Evolutionary conservation across 37 sponge, comb jelly and placozoan species (phyloP).

Genomic region (Theonella swinhoei): DNA sequence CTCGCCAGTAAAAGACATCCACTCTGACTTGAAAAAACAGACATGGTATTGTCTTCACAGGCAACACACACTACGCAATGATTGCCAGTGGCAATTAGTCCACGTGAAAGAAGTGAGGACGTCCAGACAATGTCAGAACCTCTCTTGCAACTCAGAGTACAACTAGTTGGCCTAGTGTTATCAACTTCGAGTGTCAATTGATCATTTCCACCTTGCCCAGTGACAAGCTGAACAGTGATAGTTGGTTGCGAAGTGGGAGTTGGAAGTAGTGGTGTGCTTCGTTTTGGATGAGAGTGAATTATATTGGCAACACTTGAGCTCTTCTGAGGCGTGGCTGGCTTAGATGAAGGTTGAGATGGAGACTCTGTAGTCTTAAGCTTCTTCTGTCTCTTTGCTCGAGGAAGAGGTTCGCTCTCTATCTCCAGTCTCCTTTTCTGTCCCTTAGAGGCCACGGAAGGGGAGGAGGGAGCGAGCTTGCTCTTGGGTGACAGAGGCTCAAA

Average conservation of each 20-base stretch:
- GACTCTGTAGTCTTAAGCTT: not conserved
- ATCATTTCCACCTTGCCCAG: not conserved
- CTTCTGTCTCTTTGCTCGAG: conserved; percentile 44
- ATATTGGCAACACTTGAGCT: no score
- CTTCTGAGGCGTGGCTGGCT: conserved; percentile 34
- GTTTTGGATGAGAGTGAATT: conserved; percentile 3
- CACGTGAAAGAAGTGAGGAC: conserved; percentile 11
- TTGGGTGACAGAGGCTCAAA: conserved; percentile 53
- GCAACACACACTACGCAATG: conserved; percentile 35
- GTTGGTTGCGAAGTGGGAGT: conserved; percentile 18
- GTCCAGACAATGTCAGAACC: conserved; percentile 44
- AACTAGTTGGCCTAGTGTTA: not conserved
- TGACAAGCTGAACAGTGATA: conserved; percentile 5
- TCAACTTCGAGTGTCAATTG: not conserved
- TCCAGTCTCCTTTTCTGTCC: conserved; percentile 10
- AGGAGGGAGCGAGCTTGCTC: not conserved
- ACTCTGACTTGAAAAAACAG: conserved; percentile 44
- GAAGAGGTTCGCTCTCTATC: not conserved
- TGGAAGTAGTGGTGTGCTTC: not conserved
- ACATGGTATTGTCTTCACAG: conserved; percentile 43
- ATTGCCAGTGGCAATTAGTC: conserved; percentile 46
- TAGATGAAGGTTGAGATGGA: not conserved
- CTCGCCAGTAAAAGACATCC: conserved; percentile 45
- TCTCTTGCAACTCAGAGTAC: conserved; percentile 21
- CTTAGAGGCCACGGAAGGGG: not conserved